A percentile compares a stretch with the other conserved stretches of the same genome.
phyloP scores from a whole-genome alignment of 2,888 invertebrate genomes.

The Ophioninae sp. region DNA sequence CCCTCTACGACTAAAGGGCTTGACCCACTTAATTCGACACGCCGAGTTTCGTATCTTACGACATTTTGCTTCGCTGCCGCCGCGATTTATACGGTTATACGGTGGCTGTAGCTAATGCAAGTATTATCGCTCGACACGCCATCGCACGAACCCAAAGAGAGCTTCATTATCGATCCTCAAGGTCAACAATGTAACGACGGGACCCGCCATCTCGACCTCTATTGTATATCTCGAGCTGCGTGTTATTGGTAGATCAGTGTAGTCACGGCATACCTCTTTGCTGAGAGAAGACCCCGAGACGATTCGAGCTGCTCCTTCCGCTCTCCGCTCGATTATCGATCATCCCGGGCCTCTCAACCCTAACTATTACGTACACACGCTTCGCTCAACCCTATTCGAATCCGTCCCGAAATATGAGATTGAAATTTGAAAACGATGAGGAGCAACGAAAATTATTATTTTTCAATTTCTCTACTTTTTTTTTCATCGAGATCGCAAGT shows the following conservation, averaged over 20 bases:
- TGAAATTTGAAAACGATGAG: neutral
- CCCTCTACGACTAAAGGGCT: conserved; percentile 4
- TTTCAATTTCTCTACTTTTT: neutral
- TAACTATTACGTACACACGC: neutral
- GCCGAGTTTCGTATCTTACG: conserved; percentile 5
- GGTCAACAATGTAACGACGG: conserved; percentile 58
- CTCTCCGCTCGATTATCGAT: conserved; percentile 50
- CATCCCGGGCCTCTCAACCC: conserved; percentile 1
- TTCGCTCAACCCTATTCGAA: neutral
- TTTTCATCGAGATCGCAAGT: neutral
- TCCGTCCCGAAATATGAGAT: neutral
- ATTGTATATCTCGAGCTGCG: conserved; percentile 41
- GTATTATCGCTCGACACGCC: conserved; percentile 58
- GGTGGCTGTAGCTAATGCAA: conserved; percentile 24
- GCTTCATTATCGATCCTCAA: conserved; percentile 54
- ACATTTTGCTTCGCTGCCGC: conserved; percentile 17
- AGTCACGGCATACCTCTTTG: conserved; percentile 50
- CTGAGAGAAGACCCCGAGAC: conserved; percentile 11
- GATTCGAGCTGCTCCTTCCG: conserved; percentile 7
- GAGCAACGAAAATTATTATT: neutral
- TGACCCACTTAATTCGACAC: conserved; percentile 25
- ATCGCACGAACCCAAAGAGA: conserved; percentile 40
- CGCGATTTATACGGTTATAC: conserved; percentile 14
- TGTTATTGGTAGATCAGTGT: conserved; percentile 52
- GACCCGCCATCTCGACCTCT: conserved; percentile 49